phyloP scores from a whole-genome alignment of 2,888 invertebrate genomes.

The Eupsilia transversa region DNA sequence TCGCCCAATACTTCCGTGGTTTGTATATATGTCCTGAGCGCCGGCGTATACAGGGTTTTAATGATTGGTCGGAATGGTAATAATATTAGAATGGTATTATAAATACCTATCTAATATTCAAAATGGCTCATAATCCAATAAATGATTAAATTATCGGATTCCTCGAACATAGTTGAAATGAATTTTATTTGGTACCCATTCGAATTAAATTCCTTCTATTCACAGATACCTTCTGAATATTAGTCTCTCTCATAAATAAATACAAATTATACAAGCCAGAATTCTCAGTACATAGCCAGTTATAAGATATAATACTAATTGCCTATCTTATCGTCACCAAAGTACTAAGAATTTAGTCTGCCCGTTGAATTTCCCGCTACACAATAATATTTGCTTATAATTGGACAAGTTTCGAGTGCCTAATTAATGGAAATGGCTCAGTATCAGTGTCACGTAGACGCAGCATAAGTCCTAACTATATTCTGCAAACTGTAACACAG shows the following conservation, averaged over 20 bases:
- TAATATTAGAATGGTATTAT: not conserved
- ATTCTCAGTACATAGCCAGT: not conserved
- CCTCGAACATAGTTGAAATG: not conserved
- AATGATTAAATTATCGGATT: not conserved
- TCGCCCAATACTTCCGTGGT: conserved; percentile 68
- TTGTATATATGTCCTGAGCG: conserved; percentile 36
- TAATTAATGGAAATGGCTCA: conserved; percentile 34
- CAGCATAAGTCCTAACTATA: conserved; percentile 59
- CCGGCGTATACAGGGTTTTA: not conserved
- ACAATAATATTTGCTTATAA: conserved; percentile 32
- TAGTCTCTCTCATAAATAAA: conserved; percentile 16
- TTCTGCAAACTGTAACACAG: conserved; percentile 46
- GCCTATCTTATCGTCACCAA: not conserved
- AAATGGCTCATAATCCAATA: not conserved
- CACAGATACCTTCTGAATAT: not conserved
- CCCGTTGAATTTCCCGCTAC: not conserved
- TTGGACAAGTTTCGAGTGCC: conserved; percentile 40
- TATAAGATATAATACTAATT: not conserved
- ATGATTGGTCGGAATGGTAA: not conserved
- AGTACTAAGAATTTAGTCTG: conserved; percentile 5
- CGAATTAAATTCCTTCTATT: not conserved
- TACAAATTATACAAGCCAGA: not conserved
- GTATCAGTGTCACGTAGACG: conserved; percentile 48
- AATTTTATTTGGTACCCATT: conserved; percentile 2
- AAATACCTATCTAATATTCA: not conserved